Percentiles rank a stretch among this genome's conserved stretches.
phyloP scores from a whole-genome alignment of 2,888 invertebrate species.

The Thecocarcelia acutangulata region DNA sequence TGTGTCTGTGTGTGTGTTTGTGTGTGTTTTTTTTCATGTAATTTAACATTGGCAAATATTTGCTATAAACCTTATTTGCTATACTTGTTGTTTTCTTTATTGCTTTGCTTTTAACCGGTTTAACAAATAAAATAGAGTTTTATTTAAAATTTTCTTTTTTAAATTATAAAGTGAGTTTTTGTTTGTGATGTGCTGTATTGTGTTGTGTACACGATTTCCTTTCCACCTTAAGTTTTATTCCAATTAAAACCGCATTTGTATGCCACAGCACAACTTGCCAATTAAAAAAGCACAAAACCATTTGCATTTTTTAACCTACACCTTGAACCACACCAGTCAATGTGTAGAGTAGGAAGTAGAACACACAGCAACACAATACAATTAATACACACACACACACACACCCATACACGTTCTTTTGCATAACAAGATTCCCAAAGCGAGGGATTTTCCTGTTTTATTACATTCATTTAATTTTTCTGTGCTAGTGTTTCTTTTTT shows the following conservation, averaged over 20 bases:
- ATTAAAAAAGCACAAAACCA: slow-evolving; percentile 70
- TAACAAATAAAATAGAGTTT: slow-evolving; percentile 38
- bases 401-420: background rate
- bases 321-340: slow-evolving; percentile 34
- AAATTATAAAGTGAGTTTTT: slow-evolving; percentile 8
- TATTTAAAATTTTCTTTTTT: slow-evolving; percentile 14
- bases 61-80: slow-evolving; percentile 33
- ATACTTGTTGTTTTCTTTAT: slow-evolving; percentile 11
- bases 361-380: slow-evolving; percentile 21
- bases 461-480: slow-evolving; percentile 44
- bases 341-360: slow-evolving; percentile 8
- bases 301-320: slow-evolving; percentile 67
- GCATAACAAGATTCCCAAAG: slow-evolving; percentile 42
- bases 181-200: slow-evolving; percentile 30
- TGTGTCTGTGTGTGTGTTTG: too few species aligned
- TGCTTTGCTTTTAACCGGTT: slow-evolving; percentile 25
- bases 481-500: slow-evolving; percentile 31
- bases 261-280: slow-evolving; percentile 71
- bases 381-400: background rate
- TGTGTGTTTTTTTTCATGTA: background rate
- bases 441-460: slow-evolving; percentile 51
- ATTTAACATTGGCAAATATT: slow-evolving; percentile 3
- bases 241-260: slow-evolving; percentile 72
- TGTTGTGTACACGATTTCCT: slow-evolving; percentile 45
- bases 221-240: slow-evolving; percentile 60